Conservation (phyloP, 2,888 invertebrate species). For the Rhopalosiphum nymphaeae region DNA sequence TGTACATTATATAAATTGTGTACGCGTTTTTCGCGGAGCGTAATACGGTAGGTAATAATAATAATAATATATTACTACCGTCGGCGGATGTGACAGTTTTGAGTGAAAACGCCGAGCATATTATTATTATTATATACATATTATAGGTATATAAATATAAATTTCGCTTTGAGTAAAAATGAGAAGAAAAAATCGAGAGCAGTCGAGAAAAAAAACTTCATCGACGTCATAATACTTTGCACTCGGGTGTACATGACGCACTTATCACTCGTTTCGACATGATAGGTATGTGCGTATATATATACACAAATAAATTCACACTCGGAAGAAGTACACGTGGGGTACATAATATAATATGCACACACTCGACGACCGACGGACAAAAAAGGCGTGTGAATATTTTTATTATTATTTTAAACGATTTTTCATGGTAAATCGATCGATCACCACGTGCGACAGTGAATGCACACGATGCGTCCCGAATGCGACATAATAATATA, state of each 20-base stretch:
- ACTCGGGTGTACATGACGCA: neutral
- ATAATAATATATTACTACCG: conserved; percentile 17
- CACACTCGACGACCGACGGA: neutral
- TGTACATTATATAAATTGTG: neutral
- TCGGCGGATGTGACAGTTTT: conserved; percentile 32
- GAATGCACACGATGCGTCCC: neutral
- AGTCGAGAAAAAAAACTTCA: neutral
- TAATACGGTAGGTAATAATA: neutral
- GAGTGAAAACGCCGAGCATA: neutral
- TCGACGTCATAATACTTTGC: neutral
- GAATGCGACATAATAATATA: neutral
- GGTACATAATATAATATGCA: neutral
- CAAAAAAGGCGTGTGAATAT: neutral
- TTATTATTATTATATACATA: neutral
- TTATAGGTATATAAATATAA: neutral
- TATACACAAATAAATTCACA: neutral
- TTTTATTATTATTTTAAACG: neutral
- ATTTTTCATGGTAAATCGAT: neutral
- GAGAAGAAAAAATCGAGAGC: neutral
- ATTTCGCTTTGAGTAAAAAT: neutral
- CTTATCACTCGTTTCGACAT: conserved; percentile 3
- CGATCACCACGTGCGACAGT: neutral
- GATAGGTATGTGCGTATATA: neutral
- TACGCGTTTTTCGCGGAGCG: neutral
- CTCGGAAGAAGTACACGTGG: neutral